Base-by-base conservation (phyloP, 2,113 vertebrate genomes). In the Ciconia stormi region DNA sequence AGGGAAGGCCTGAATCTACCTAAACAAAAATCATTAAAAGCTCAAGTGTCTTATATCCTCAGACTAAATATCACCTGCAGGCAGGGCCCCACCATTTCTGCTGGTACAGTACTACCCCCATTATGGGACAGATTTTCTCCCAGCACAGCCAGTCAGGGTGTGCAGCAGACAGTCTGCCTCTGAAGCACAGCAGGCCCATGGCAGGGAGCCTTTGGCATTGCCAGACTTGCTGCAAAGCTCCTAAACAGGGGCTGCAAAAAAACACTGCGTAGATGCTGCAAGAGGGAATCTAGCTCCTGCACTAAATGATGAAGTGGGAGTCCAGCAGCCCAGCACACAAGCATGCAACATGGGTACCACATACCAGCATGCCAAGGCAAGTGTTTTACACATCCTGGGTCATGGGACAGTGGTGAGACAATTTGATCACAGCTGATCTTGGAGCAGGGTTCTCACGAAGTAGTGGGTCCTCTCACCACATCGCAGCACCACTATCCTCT, bases 11-110 rank as follows among this genome's bases (percentile, higher is more conserved):
- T 89, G 62, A 92, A 70, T 80, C 42, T 32, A 81, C 59, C 50
- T 78, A 83, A 94, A 70, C 27, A 92, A 77, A 95, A 95, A 62
- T 55, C 65, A 65, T 77, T 70, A 38, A 66, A 90, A 58, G 42
- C 63, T 81, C 36, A 89, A 89, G 36, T 26, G 26, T 66, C 15
- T 63, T 62, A 3, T 46, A 53, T 15, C 27, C 50, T 89, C 71
- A 85, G 32, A 65, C 16, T 81, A 80, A 72, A 23, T 1, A 12
- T 62, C 77, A 89, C 42, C 46, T 83, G 53, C 62, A 73, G 40
- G 29, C 71, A 83, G 62, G 21, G 7, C 11, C 30, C 16, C 53
- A 29, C n/a, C 27, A 9, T 63, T 81, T 66, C 38, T 95, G 34
- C 29, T 29, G 16, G 34, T 61, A 46, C 16, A 56, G 40, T 13